These are phyloP conservation scores for Phania funesta DNA, from an alignment of 2,888 invertebrate genomes.

Conservation along the genomic window DNA sequence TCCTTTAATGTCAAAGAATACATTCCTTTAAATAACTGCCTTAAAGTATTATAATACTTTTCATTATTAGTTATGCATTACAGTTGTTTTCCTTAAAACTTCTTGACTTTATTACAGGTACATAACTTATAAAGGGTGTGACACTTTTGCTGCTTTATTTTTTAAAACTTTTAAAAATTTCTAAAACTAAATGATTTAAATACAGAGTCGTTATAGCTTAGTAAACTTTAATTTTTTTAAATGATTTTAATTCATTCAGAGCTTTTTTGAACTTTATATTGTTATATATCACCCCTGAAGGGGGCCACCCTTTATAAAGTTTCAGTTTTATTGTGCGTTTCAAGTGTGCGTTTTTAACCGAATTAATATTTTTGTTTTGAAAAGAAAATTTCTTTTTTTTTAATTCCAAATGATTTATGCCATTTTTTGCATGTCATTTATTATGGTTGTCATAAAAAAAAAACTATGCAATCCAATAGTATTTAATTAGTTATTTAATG, in stretches of 20 bases:
- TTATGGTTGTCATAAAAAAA: conserved; percentile 43
- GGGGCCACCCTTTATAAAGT: conserved; percentile 7
- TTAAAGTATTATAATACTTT: conserved; percentile 21
- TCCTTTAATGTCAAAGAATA: background rate
- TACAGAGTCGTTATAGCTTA: too few species aligned
- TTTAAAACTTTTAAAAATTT: background rate
- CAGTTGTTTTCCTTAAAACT: conserved; percentile 37
- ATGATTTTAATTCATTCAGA: too few species aligned
- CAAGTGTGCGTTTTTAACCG: conserved; percentile 35
- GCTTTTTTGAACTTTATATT: too few species aligned
- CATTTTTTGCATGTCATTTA: conserved; percentile 44
- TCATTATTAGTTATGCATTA: conserved; percentile 52
- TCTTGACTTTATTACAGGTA: conserved; percentile 63
- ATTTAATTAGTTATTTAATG: conserved; percentile 55
- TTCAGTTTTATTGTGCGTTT: background rate
- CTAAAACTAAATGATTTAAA: too few species aligned
- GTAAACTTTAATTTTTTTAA: too few species aligned
- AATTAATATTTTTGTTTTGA: conserved; percentile 34
- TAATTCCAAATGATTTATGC: conserved; percentile 56
- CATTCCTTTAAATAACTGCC: conserved; percentile 4
- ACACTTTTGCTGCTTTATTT: background rate
- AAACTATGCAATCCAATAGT: conserved; percentile 22
- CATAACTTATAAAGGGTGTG: conserved; percentile 50
- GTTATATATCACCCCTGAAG: background rate
- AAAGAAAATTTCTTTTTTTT: conserved; percentile 32